Evolutionary conservation across 2,797 vertebrate genomes (phyloP).

Genomic region (Taenioides sp.): DNA sequence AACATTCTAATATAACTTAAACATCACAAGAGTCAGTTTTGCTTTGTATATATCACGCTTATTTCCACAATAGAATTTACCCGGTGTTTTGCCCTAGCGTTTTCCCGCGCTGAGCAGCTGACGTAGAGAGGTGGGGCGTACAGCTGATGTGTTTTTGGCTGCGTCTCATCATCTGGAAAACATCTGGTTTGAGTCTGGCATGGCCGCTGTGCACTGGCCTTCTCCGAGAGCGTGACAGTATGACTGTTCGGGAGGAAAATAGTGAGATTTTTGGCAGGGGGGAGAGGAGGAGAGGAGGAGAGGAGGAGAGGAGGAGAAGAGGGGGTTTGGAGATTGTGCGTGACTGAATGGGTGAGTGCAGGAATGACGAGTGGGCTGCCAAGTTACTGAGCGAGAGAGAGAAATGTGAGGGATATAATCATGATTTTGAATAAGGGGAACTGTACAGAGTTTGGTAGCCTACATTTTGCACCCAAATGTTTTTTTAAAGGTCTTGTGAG

Average conservation of each 20-base stretch:
- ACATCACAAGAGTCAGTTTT: no score
- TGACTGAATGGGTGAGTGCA: slow-evolving; percentile 12
- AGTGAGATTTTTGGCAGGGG: slow-evolving; percentile 33
- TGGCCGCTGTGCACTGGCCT: slow-evolving; percentile 11
- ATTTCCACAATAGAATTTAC: no score
- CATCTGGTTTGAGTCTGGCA: slow-evolving; percentile 69
- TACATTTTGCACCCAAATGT: no score
- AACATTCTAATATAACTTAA: no score
- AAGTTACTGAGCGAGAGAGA: not conserved
- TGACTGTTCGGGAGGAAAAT: slow-evolving; percentile 10
- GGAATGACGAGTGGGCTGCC: not conserved
- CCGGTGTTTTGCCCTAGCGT: not conserved
- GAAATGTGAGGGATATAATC: not conserved
- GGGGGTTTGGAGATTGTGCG: slow-evolving; percentile 10
- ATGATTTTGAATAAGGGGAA: no score
- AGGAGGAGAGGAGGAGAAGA: no score
- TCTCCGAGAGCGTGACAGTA: slow-evolving; percentile 40
- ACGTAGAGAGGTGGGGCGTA: slow-evolving; percentile 53
- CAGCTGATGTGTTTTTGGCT: slow-evolving; percentile 58
- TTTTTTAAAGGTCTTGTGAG: no score
- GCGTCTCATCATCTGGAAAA: slow-evolving; percentile 62
- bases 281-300: not conserved
- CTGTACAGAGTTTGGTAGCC: no score
- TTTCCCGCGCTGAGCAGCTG: slow-evolving; percentile 47
- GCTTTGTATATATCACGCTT: no score